These are phyloP conservation scores for Coenobita brevimanus DNA, from an alignment of 1,140 invertebrate genomes.

Conservation along the genomic window DNA sequence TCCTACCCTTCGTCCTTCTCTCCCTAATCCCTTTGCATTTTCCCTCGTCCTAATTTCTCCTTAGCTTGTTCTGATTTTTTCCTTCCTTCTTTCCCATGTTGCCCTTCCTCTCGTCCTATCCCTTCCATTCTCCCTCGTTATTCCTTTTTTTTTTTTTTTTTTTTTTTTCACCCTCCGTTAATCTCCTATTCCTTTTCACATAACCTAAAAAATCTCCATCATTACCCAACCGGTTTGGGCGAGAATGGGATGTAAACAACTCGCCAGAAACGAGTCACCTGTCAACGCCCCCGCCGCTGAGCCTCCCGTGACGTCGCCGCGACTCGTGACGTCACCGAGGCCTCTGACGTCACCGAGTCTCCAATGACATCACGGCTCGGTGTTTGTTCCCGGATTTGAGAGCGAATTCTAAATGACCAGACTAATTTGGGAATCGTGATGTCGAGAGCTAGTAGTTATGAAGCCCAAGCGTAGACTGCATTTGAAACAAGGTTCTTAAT, in stretches of 20 bases:
- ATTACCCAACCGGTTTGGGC: not conserved
- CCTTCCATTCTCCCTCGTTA: conserved; percentile 4
- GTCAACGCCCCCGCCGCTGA: too few species aligned
- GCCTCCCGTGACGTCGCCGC: too few species aligned
- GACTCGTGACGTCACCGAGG: too few species aligned
- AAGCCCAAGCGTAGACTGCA: too few species aligned
- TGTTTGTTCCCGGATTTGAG: too few species aligned
- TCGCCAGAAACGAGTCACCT: too few species aligned
- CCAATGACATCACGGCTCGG: not conserved
- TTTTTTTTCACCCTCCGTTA: not conserved
- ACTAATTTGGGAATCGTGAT: too few species aligned
- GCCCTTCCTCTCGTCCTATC: not conserved
- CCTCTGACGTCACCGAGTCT: too few species aligned
- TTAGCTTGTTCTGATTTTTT: conserved; percentile 14
- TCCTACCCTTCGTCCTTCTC: not conserved
- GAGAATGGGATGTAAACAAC: too few species aligned
- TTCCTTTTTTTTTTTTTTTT: conserved; percentile 14
- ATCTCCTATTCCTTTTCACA: not conserved
- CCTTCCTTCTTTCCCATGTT: conserved; percentile 1
- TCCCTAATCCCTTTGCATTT: not conserved
- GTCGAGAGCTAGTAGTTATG: too few species aligned
- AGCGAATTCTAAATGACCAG: too few species aligned
- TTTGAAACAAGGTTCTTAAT: too few species aligned
- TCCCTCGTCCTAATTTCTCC: not conserved
- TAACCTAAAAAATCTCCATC: not conserved